phyloP scores from a whole-genome alignment of 53 echinoderm and acorn worm species.

The Echinometra lucunter region DNA sequence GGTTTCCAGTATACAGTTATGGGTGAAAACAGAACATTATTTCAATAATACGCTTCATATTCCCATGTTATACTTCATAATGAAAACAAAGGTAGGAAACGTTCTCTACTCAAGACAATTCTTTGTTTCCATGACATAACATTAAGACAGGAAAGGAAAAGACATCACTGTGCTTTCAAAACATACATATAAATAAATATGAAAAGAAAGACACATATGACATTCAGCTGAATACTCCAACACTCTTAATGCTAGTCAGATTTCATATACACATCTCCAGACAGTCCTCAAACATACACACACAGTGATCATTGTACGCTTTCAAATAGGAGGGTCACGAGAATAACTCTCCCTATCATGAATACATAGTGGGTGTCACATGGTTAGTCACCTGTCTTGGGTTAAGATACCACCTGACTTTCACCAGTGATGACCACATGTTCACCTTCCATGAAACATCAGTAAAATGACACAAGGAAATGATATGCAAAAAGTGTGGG shows the following conservation, averaged over 20 bases:
- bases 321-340: background rate
- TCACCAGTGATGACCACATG: slow-evolving; percentile 27
- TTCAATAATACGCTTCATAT: background rate
- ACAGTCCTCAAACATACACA: background rate
- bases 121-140: background rate
- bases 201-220: slow-evolving; percentile 41
- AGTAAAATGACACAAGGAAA: background rate
- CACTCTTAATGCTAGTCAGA: background rate
- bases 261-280: background rate
- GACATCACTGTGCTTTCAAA: background rate
- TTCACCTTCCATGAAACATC: background rate
- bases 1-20: background rate
- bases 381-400: background rate
- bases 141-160: background rate
- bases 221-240: slow-evolving; percentile 48
- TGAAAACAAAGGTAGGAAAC: background rate
- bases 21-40: background rate
- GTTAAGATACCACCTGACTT: background rate
- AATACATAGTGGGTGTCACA: background rate
- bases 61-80: background rate
- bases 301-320: background rate
- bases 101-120: background rate
- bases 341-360: background rate
- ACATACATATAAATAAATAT: slow-evolving; percentile 30
- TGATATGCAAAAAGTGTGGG: background rate